Conservation (phyloP, 2,888 invertebrate species). For the Nephrotoma flavescens region DNA sequence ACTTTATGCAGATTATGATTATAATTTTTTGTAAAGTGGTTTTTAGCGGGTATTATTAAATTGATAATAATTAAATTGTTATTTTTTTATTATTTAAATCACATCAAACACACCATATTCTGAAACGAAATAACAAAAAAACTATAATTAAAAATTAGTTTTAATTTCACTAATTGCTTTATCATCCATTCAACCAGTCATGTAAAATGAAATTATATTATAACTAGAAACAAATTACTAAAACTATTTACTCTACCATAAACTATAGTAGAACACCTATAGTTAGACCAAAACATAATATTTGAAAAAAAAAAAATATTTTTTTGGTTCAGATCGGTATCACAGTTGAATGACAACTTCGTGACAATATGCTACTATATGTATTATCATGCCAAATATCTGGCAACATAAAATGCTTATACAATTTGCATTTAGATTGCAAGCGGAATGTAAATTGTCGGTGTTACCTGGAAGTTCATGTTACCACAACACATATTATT, state of each 20-base stretch:
- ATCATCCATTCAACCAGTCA: background rate
- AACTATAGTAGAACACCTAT: too few relatives aligned
- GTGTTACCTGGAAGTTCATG: too few relatives aligned
- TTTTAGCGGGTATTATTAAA: background rate
- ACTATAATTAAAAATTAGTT: background rate
- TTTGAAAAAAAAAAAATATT: background rate
- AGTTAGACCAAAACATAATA: background rate
- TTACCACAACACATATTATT: too few relatives aligned
- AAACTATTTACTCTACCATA: background rate
- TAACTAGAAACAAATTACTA: background rate
- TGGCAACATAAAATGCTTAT: too few relatives aligned
- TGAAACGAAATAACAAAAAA: background rate
- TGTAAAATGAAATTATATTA: background rate
- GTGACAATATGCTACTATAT: background rate
- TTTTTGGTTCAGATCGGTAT: background rate
- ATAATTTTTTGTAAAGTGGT: background rate
- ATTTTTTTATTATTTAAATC: background rate
- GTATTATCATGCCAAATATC: too few relatives aligned
- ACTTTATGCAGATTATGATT: background rate
- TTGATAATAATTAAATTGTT: background rate
- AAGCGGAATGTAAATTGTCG: too few relatives aligned
- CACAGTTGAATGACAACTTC: background rate
- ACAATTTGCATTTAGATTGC: too few relatives aligned
- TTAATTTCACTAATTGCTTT: background rate
- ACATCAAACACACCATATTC: background rate